These are phyloP conservation scores for Tragulus kanchil DNA, from an alignment of 2,113 vertebrate species.

Conservation along the genomic window DNA sequence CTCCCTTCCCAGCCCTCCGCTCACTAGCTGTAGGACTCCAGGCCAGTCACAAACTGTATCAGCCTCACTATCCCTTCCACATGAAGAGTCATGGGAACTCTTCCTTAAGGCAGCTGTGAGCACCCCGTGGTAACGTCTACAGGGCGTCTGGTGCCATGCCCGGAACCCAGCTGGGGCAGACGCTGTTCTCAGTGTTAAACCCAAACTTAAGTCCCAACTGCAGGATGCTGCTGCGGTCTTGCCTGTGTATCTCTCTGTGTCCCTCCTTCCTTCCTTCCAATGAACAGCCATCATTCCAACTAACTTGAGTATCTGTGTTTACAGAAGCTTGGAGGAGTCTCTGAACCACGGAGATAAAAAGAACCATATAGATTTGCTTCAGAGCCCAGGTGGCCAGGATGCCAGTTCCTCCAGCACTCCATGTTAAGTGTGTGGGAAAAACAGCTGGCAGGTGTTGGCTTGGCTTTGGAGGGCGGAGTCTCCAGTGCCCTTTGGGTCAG, in stretches of 20 bases:
- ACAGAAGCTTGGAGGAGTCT: not conserved
- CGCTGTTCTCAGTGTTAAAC: not conserved
- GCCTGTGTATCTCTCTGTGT: not conserved
- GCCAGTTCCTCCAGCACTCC: not conserved
- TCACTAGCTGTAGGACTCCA: not conserved
- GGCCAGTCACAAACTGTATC: not conserved
- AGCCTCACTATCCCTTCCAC: not conserved
- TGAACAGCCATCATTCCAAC: not conserved
- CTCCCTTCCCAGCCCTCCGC: not conserved
- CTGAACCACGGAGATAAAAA: not conserved
- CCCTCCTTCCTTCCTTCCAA: not conserved
- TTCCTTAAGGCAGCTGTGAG: not conserved
- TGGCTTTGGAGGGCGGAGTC: not conserved
- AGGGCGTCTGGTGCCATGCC: not conserved
- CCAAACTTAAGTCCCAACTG: not conserved
- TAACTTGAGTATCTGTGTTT: not conserved
- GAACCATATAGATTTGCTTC: not conserved
- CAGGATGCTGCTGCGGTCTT: not conserved
- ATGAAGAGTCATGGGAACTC: too few relatives aligned
- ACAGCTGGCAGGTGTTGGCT: not conserved
- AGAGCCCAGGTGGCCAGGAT: not conserved
- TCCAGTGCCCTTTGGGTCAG: not conserved
- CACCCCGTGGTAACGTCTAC: rapidly evolving
- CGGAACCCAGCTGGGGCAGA: not conserved
- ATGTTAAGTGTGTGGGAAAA: not conserved